Evolutionary conservation across 1,140 invertebrate species (phyloP).

Genomic region (Vanessa atalanta): DNA sequence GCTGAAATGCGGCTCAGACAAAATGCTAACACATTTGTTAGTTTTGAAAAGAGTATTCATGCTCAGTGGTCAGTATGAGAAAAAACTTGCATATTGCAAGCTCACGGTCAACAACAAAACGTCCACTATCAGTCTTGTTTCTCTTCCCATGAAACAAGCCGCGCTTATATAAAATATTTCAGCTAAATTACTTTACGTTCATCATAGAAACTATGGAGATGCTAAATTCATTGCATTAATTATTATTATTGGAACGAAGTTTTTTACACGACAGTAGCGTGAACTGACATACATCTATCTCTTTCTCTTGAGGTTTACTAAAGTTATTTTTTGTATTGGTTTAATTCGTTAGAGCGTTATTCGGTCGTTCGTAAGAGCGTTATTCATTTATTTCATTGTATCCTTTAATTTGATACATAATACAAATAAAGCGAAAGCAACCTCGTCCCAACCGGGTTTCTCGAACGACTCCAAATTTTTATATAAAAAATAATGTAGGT

Average conservation of each 20-base stretch:
- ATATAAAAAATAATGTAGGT: too few relatives aligned
- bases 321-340: too few relatives aligned
- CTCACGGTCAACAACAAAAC: constrained; percentile 10
- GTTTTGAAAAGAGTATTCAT: constrained; percentile 28
- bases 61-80: constrained; percentile 15
- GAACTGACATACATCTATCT: too few relatives aligned
- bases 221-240: background rate
- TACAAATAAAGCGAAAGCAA: too few relatives aligned
- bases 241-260: background rate
- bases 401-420: too few relatives aligned
- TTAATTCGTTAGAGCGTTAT: too few relatives aligned
- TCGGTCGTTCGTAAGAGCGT: too few relatives aligned
- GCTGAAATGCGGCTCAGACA: constrained; percentile 20
- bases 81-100: constrained; percentile 26
- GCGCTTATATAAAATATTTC: constrained; percentile 1
- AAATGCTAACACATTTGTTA: constrained; percentile 27
- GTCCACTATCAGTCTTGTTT: constrained; percentile 15
- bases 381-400: too few relatives aligned
- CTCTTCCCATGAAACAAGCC: constrained; percentile 4
- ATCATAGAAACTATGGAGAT: constrained; percentile 1
- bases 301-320: too few relatives aligned
- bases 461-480: too few relatives aligned
- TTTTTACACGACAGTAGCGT: too few relatives aligned
- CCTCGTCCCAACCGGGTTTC: too few relatives aligned
- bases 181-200: constrained; percentile 10